Evolutionary conservation across 2,888 invertebrate species (phyloP).

Genomic region (Bellardia bayeri): DNA sequence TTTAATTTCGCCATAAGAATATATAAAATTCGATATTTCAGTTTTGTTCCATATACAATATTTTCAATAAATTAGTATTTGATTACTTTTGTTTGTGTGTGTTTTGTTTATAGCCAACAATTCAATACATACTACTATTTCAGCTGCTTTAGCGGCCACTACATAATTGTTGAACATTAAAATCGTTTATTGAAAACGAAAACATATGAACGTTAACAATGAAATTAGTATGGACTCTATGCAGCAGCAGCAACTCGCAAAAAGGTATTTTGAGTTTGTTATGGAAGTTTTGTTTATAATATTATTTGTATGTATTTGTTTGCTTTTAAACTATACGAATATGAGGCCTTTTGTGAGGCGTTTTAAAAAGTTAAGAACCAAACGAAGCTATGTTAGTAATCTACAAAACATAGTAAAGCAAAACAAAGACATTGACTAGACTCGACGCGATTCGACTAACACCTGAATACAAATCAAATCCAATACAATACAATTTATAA

Average conservation of each 20-base stretch:
- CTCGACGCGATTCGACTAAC: constrained; percentile 24
- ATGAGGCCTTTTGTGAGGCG: constrained; percentile 38
- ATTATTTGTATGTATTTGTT: not conserved
- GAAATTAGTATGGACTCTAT: constrained; percentile 29
- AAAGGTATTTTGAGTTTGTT: not conserved
- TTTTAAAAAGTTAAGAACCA: constrained; percentile 16
- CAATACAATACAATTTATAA: constrained; percentile 9
- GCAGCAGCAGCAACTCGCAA: not conserved
- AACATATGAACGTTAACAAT: constrained; percentile 2
- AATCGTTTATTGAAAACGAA: not conserved
- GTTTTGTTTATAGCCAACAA: not conserved
- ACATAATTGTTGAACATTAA: constrained; percentile 15
- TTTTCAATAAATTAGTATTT: constrained; percentile 48
- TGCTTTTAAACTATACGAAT: not conserved
- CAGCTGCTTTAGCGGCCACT: not conserved
- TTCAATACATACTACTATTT: not conserved
- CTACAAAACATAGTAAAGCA: constrained; percentile 4
- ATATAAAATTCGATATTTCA: constrained; percentile 8
- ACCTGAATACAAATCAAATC: constrained; percentile 56
- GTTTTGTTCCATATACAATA: not conserved
- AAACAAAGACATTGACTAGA: constrained; percentile 61
- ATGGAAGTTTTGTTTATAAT: not conserved
- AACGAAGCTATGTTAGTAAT: not conserved
- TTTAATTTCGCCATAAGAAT: constrained; percentile 40
- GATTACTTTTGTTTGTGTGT: constrained; percentile 8